Evolutionary conservation across 2,797 vertebrate species (phyloP).

Genomic region (Monodelphis domestica): DNA sequence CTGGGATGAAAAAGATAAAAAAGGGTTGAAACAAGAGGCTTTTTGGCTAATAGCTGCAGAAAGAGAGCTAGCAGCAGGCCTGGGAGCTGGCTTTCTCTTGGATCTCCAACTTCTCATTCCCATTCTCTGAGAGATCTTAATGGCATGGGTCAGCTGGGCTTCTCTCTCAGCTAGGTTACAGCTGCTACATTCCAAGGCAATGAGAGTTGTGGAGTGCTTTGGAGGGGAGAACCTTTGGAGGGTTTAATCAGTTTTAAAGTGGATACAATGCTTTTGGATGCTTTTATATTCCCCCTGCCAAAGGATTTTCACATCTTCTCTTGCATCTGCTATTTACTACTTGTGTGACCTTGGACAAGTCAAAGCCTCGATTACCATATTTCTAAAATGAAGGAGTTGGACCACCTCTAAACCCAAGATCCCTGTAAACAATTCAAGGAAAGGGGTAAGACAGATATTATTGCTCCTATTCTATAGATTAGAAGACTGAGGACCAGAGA

Average conservation of each 20-base stretch:
- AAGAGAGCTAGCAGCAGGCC: background rate
- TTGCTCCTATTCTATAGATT: background rate
- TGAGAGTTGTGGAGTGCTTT: background rate
- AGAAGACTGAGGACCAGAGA: background rate
- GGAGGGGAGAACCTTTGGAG: background rate
- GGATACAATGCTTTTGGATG: background rate
- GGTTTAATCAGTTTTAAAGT: background rate
- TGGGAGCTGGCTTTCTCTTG: background rate
- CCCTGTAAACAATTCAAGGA: background rate
- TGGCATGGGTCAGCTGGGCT: background rate
- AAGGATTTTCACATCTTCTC: background rate
- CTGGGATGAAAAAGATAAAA: slow-evolving; percentile 51
- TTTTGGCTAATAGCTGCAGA: background rate
- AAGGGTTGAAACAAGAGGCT: background rate
- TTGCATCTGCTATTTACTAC: background rate
- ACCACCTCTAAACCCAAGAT: background rate
- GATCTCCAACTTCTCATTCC: background rate
- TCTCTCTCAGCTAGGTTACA: background rate
- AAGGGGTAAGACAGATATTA: background rate
- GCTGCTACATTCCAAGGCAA: background rate
- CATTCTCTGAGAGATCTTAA: background rate
- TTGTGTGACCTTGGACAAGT: background rate
- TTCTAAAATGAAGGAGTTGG: background rate
- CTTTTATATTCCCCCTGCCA: background rate
- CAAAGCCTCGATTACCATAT: background rate